A percentile compares a stretch with the other conserved stretches of the same genome.
Evolutionary conservation across 2,888 invertebrate species (phyloP).

Genomic region (Rhabditoides inermis): DNA sequence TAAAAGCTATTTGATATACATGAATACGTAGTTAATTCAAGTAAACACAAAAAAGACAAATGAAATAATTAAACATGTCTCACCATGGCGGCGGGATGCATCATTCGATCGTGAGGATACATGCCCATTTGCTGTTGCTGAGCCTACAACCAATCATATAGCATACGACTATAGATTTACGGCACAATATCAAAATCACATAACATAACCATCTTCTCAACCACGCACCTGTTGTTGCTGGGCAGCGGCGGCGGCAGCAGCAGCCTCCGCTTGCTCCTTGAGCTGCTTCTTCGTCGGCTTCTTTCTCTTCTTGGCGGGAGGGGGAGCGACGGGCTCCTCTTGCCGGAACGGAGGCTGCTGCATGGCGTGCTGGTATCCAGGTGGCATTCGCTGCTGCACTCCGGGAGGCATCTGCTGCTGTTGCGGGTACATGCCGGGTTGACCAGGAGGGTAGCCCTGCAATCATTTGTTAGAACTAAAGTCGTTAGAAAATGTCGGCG

Average conservation of each 20-base stretch:
- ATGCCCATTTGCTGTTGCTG: conserved; percentile 14
- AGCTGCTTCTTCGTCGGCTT: conserved; percentile 26
- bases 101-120: conserved; percentile 9
- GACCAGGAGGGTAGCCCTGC: too few relatives aligned
- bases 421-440: neutral
- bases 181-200: too few relatives aligned
- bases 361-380: conserved; percentile 9
- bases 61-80: neutral
- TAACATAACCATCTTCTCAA: too few relatives aligned
- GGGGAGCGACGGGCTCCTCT: conserved; percentile 7
- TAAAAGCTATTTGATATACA: too few relatives aligned
- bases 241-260: conserved; percentile 9
- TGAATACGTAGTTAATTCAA: neutral
- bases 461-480: too few relatives aligned
- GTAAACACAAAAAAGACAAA: neutral
- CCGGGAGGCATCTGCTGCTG: conserved; percentile 1
- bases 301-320: conserved; percentile 25
- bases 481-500: too few relatives aligned
- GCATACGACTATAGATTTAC: neutral
- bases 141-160: conserved; percentile 4
- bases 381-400: conserved; percentile 7
- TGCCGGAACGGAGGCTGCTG: conserved; percentile 9
- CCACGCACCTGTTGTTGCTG: too few relatives aligned
- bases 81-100: conserved; percentile 6
- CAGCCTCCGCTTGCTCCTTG: conserved; percentile 16